phyloP scores from a whole-genome alignment of 2,888 invertebrate species.

The Xanthorhoe spadicearia region DNA sequence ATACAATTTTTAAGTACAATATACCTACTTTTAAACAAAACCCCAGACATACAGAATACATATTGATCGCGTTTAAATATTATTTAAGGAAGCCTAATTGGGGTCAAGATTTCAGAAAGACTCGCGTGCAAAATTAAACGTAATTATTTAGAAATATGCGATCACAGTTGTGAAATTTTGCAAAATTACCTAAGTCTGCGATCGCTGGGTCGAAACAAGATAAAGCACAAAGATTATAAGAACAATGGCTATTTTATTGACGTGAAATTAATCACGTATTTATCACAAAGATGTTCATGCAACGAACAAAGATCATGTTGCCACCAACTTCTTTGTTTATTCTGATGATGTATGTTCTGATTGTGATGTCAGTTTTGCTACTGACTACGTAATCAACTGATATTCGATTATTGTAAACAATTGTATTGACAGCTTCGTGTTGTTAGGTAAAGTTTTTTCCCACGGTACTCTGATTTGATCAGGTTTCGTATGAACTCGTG shows the following conservation, averaged over 20 bases:
- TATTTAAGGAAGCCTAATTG: constrained; percentile 33
- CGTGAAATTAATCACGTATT: constrained; percentile 44
- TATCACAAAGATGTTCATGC: constrained; percentile 31
- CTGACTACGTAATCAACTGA: constrained; percentile 20
- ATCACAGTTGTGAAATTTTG: constrained; percentile 37
- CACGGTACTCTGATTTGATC: constrained; percentile 27
- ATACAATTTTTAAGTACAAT: background rate
- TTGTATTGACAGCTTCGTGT: constrained; percentile 13
- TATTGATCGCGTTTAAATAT: constrained; percentile 24
- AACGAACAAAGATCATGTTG: constrained; percentile 41
- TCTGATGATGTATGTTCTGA: constrained; percentile 38
- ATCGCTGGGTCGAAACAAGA: constrained; percentile 31
- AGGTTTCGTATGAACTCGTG: constrained; percentile 12
- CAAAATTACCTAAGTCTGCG: constrained; percentile 35
- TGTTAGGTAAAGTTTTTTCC: constrained; percentile 19
- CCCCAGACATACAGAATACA: constrained; percentile 9
- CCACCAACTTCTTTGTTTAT: constrained; percentile 41
- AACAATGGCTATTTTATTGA: constrained; percentile 37
- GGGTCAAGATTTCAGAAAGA: constrained; percentile 33
- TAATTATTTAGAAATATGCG: constrained; percentile 34
- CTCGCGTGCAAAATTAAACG: constrained; percentile 25
- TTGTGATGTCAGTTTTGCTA: constrained; percentile 28
- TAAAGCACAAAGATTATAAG: constrained; percentile 29
- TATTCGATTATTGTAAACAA: constrained; percentile 26
- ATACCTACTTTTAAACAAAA: background rate